Evolutionary conservation across 2,888 invertebrate species (phyloP).

Genomic region (Gari tellinella): DNA sequence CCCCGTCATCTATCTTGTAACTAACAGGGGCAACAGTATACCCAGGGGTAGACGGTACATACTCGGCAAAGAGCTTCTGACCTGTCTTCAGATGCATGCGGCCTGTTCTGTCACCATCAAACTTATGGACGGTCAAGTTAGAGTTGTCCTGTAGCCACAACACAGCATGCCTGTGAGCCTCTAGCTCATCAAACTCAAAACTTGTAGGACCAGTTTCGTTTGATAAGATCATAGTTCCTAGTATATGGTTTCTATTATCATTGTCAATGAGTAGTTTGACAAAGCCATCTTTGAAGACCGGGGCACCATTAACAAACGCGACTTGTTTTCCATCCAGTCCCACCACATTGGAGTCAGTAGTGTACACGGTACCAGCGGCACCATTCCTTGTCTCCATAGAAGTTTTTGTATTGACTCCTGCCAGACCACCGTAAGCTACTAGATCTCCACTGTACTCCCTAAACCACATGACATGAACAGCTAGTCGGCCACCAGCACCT

Average conservation of each 20-base stretch:
- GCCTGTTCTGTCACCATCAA: conserved; percentile 74
- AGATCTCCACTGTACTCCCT: conserved; percentile 69
- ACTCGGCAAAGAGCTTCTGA: conserved; percentile 71
- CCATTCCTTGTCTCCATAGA: conserved; percentile 61
- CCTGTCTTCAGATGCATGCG: conserved; percentile 62
- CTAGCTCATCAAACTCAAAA: conserved; percentile 69
- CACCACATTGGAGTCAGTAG: conserved; percentile 61
- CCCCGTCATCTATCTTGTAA: conserved; percentile 63
- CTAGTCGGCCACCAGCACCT: conserved; percentile 73
- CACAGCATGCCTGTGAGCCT: conserved; percentile 70
- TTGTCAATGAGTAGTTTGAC: conserved; percentile 68
- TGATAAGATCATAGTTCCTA: conserved; percentile 68
- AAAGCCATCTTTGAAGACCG: conserved; percentile 61
- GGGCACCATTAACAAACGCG: conserved; percentile 43
- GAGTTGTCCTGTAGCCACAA: conserved; percentile 65
- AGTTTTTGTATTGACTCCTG: conserved; percentile 27
- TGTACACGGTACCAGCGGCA: conserved; percentile 70
- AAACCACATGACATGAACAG: conserved; percentile 66
- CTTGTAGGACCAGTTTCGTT: conserved; percentile 44
- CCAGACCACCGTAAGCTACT: conserved; percentile 68
- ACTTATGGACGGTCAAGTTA: conserved; percentile 68
- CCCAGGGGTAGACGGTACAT: conserved; percentile 65
- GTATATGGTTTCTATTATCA: conserved; percentile 69
- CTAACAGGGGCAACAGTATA: conserved; percentile 77
- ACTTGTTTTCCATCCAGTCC: conserved; percentile 55